Evolutionary conservation across 2,888 invertebrate genomes (phyloP).

Genomic region (Ichneumoninae sp.): DNA sequence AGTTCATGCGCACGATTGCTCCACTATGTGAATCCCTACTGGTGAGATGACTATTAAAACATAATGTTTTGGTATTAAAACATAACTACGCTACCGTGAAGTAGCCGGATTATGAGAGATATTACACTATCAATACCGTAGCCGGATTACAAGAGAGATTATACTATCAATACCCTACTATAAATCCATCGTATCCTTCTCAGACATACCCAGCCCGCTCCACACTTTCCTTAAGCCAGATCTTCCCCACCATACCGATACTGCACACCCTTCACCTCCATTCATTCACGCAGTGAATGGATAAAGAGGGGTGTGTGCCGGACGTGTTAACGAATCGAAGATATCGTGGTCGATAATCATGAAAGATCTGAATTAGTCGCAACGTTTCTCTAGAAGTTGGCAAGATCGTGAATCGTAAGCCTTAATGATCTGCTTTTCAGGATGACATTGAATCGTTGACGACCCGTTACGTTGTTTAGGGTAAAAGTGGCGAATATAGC

Average conservation of each 20-base stretch:
- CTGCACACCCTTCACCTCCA: background rate
- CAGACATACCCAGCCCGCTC: background rate
- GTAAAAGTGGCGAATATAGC: no score
- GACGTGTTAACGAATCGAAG: background rate
- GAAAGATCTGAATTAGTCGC: conserved; percentile 8
- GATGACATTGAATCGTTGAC: background rate
- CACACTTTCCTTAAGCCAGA: background rate
- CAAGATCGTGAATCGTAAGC: background rate
- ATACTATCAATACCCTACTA: no score
- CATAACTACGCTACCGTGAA: background rate
- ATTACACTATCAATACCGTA: no score
- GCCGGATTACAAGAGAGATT: background rate
- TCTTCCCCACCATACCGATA: background rate
- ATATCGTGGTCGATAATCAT: conserved; percentile 6
- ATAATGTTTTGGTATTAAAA: background rate
- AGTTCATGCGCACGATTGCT: background rate
- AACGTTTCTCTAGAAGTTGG: background rate
- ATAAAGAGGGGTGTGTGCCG: background rate
- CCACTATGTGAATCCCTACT: background rate
- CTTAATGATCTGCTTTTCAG: background rate
- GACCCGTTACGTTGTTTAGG: background rate
- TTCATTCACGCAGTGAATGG: background rate
- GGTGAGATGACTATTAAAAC: background rate
- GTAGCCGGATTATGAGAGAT: background rate
- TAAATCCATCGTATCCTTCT: background rate